phyloP scores from a whole-genome alignment of 2,113 vertebrate species.

The Silurus asotus region DNA sequence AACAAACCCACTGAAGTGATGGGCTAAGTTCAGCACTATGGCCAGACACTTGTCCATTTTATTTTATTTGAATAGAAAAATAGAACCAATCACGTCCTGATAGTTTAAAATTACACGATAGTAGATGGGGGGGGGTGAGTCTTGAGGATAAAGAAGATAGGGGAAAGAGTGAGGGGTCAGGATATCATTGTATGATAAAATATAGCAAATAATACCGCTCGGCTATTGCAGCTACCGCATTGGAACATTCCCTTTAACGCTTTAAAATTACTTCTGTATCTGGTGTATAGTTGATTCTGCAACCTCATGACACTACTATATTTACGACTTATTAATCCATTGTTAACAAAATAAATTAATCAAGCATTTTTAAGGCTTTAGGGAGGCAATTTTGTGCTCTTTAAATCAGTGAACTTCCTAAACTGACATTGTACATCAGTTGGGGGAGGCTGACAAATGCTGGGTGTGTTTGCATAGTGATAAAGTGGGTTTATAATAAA shows the following conservation, averaged over 20 bases:
- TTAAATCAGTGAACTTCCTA: conserved; percentile 12
- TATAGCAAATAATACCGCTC: neutral
- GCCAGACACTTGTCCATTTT: conserved; percentile 2
- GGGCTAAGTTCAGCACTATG: neutral
- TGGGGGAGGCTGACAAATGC: conserved; percentile 5
- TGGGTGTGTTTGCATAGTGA: conserved; percentile 20
- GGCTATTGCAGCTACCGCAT: neutral
- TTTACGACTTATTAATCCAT: conserved; percentile 1
- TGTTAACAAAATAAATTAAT: conserved; percentile 3
- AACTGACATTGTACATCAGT: conserved; percentile 4
- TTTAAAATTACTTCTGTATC: conserved; percentile 49
- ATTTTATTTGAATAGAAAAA: neutral
- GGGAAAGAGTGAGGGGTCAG: neutral
- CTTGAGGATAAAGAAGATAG: neutral
- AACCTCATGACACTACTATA: neutral
- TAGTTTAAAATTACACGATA: neutral
- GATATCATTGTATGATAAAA: too few relatives aligned
- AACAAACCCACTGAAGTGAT: neutral
- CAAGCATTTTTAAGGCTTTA: neutral
- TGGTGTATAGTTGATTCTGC: neutral
- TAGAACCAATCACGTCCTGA: neutral
- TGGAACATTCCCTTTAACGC: neutral
- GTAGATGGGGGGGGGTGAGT: neutral
- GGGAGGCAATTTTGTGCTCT: neutral
- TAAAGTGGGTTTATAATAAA: conserved; percentile 29